These are phyloP conservation scores for Lepidochitona cinerea DNA, from an alignment of 2,888 invertebrate species.

Conservation along the genomic window DNA sequence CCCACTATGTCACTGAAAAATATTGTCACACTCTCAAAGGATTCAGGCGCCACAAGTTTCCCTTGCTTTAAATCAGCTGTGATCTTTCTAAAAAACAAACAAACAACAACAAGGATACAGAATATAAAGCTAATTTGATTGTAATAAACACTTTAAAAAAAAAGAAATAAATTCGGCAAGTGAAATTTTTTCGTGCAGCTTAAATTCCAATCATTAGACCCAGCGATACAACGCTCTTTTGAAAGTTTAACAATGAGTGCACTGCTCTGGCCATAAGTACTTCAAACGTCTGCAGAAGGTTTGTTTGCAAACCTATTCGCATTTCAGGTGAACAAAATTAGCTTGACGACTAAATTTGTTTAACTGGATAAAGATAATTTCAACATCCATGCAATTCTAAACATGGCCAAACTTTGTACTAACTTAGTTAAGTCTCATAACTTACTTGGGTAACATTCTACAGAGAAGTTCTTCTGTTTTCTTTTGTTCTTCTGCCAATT, in stretches of 20 bases:
- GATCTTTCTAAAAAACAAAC: slow-evolving; percentile 45
- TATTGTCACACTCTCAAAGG: slow-evolving; percentile 69
- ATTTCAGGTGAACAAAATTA: too few relatives aligned
- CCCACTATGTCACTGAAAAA: slow-evolving; percentile 73
- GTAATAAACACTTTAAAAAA: too few relatives aligned
- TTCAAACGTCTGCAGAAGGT: too few relatives aligned
- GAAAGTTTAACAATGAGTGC: not conserved
- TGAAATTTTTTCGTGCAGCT: not conserved
- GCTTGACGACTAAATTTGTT: too few relatives aligned
- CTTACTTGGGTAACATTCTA: slow-evolving; percentile 89
- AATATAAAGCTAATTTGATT: not conserved
- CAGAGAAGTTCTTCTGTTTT: slow-evolving; percentile 96
- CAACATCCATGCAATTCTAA: too few relatives aligned
- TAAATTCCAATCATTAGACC: not conserved
- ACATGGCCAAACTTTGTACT: too few relatives aligned
- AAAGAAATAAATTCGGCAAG: too few relatives aligned
- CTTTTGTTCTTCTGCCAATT: slow-evolving; percentile 95
- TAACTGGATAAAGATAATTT: too few relatives aligned
- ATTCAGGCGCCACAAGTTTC: slow-evolving; percentile 68
- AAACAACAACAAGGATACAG: not conserved
- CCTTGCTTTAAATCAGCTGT: slow-evolving; percentile 69
- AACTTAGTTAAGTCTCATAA: too few relatives aligned
- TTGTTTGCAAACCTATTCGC: too few relatives aligned
- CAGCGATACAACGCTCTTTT: not conserved
- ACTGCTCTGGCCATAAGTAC: too few relatives aligned